Base-by-base conservation (phyloP, 2,113 vertebrate species). In the Noturus placidus region DNA sequence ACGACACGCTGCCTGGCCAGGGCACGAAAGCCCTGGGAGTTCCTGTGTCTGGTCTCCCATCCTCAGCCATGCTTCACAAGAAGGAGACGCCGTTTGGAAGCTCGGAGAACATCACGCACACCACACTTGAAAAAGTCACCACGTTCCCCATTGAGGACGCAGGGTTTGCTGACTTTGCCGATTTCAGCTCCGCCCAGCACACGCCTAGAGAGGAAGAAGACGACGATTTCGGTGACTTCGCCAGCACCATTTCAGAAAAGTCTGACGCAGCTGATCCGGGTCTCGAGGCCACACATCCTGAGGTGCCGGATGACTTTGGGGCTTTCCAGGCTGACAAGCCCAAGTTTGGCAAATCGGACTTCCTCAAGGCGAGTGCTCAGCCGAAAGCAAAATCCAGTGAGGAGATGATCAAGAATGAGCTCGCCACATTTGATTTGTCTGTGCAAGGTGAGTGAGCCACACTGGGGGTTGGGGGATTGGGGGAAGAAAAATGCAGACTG, bases 271-370 rank as follows among this genome's bases (percentile, higher is more conserved):
- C 35, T 0, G 93, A 95, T 22, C 65, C n/a, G 0, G 84, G 87
- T 74, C 86, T 87, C 0, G 94, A 94, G 85, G 91, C 89, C 42
- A 88, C 87, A 76, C 92, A 90, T 2, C 93, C 92, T 5, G 97
- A 98, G 85, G 92, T 92, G 15, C 30, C 92, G 0, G 97, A 98
- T 52, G 98, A 99, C 87, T 99, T 98, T 2, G 97, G 97, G 5
- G 96, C 97, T 88, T 99, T 99, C 92, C 98, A 99, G 61, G 97
- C 96, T 0, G 98, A 99, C 91, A 99, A 99, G 86, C 97, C 97
- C 0, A 99, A 99, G 92, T 99, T 99, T 93, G 99, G 97, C 93
- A 99, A 98, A 93, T 99, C 98, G 70, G 98, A 99, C 94, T 99
- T 99, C 92, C 93, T 99, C 77, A 95, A 99, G 94, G 98, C 98